Conservation (phyloP, 1,140 invertebrate genomes). For the Diabrotica virgifera region DNA sequence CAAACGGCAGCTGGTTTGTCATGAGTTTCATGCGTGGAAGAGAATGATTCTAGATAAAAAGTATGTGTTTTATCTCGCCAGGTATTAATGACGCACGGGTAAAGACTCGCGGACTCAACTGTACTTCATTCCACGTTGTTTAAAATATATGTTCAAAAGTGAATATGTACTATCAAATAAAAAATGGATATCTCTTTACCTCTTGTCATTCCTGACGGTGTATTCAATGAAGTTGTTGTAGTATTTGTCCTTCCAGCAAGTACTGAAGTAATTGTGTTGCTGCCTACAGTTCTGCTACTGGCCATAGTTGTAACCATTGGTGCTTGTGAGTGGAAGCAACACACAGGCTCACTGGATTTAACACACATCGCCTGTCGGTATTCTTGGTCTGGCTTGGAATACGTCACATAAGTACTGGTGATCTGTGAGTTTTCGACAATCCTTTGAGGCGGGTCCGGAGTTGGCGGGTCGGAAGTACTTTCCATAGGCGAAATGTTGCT, state of each 20-base stretch:
- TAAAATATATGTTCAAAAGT: constrained; percentile 48
- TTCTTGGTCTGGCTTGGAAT: constrained; percentile 15
- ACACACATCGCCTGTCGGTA: constrained; percentile 5
- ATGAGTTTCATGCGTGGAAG: too few species aligned
- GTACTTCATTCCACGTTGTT: too few species aligned
- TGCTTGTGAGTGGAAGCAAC: constrained; percentile 24
- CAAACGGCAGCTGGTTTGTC: too few species aligned
- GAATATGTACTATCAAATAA: constrained; percentile 2
- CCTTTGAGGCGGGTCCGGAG: constrained; percentile 45
- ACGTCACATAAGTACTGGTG: constrained; percentile 12
- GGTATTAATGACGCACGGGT: too few species aligned
- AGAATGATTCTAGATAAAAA: too few species aligned
- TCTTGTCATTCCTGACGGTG: constrained; percentile 52
- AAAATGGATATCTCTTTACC: too few species aligned
- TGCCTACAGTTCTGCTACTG: constrained; percentile 63
- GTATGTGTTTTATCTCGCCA: too few species aligned
- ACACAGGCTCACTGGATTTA: constrained; percentile 17
- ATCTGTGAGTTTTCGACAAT: constrained; percentile 9
- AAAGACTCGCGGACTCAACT: too few species aligned
- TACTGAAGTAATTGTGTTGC: constrained; percentile 75
- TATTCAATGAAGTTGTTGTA: constrained; percentile 68
- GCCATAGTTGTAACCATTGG: constrained; percentile 67
- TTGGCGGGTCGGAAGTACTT: constrained; percentile 52
- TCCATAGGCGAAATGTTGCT: constrained; percentile 68
- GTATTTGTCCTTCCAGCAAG: constrained; percentile 72